These are phyloP conservation scores for Neosilurus hyrtlii DNA, from an alignment of 2,797 vertebrate species.

Conservation along the genomic window DNA sequence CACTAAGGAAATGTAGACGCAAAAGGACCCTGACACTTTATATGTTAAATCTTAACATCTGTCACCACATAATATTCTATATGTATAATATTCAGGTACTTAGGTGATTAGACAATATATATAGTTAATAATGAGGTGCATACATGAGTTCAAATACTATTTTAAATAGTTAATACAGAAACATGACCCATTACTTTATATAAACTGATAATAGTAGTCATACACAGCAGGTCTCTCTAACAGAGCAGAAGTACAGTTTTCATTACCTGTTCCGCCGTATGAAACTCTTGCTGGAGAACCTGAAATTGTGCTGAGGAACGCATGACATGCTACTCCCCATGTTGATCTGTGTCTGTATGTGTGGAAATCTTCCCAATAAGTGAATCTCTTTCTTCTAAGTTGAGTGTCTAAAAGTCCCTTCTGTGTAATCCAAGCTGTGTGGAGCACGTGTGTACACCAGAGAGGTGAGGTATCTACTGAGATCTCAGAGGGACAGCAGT, in stretches of 20 bases:
- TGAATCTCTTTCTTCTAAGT: constrained; percentile 33
- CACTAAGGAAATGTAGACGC: neutral
- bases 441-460: constrained; percentile 56
- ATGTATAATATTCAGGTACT: neutral
- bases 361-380: constrained; percentile 42
- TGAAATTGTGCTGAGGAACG: constrained; percentile 78
- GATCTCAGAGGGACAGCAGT: constrained; percentile 59
- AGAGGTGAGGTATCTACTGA: constrained; percentile 50
- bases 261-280: constrained; percentile 79
- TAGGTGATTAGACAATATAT: neutral
- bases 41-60: neutral
- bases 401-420: constrained; percentile 49
- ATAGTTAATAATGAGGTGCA: neutral
- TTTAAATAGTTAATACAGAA: neutral
- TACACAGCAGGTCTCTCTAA: neutral
- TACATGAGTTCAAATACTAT: neutral
- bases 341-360: constrained; percentile 49
- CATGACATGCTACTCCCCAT: constrained; percentile 83
- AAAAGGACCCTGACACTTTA: constrained; percentile 5
- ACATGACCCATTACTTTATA: neutral
- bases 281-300: constrained; percentile 79
- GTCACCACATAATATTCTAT: neutral
- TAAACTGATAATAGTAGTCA: neutral
- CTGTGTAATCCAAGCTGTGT: constrained; percentile 64
- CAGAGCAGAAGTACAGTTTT: neutral